Percentiles rank a stretch among this genome's conserved stretches.
Evolutionary conservation across 2,888 invertebrate species (phyloP).

Genomic region (Amiota minor): DNA sequence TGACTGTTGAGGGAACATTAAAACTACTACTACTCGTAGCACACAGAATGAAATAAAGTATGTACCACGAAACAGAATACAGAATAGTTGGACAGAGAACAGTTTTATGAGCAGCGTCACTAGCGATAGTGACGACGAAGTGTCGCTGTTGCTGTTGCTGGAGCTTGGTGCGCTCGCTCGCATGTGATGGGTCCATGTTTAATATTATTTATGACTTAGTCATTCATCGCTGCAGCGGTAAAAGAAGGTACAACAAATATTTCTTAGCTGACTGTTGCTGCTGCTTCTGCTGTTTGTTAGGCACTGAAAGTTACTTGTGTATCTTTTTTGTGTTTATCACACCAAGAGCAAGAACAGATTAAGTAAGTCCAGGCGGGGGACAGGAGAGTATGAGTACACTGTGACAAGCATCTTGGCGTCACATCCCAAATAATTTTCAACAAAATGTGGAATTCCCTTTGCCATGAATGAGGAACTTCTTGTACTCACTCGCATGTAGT

Average conservation of each 20-base stretch:
- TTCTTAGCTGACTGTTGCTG: neutral
- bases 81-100: constrained; percentile 33
- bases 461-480: constrained; percentile 19
- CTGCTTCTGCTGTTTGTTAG: constrained; percentile 17
- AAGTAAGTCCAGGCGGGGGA: constrained; percentile 27
- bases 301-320: constrained; percentile 20
- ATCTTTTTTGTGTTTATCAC: constrained; percentile 18
- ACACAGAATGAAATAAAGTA: constrained; percentile 14
- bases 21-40: neutral
- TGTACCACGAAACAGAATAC: constrained; percentile 8
- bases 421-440: constrained; percentile 69
- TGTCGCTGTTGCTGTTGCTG: constrained; percentile 9
- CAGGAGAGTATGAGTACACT: constrained; percentile 22
- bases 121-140: neutral
- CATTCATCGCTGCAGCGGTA: constrained; percentile 18
- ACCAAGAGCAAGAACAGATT: constrained; percentile 3
- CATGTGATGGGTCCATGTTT: constrained; percentile 58
- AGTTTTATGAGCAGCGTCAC: constrained; percentile 57
- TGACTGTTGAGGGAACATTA: neutral
- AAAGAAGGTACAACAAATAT: constrained; percentile 25
- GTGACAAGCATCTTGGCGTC: constrained; percentile 61
- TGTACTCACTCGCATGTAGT: constrained; percentile 5
- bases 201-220: constrained; percentile 61
- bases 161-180: constrained; percentile 37
- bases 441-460: constrained; percentile 53